Base-by-base conservation (phyloP, 2,797 vertebrate genomes). In the Vultur gryphus region DNA sequence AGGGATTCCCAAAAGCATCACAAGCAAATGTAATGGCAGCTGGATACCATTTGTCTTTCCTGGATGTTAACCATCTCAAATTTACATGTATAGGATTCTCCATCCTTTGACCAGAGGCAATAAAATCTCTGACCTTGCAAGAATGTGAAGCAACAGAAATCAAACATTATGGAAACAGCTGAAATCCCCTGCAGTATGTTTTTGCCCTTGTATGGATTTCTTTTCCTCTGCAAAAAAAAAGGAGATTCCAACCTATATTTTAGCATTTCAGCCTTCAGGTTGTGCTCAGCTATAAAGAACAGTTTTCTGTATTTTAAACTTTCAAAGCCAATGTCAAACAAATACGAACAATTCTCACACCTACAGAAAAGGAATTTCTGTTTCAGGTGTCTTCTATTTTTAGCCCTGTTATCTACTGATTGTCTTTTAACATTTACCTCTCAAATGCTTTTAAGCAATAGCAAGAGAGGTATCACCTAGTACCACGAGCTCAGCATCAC, bases 371-470 rank as follows among this genome's bases (percentile, higher is more conserved):
- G 31, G n/a, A 72, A 62, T 49, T 96, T 96, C 85, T 85, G 61
- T 94, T 96, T 76, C 58, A 79, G 14, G 59, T 70, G 37, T 90
- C 77, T 85, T 80, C 76, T 73, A 29, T 82, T 94, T 96, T 93
- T 79, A 90, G 76, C 31, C 43, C 57, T 37, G 16, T 65, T 86
- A 85, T 25, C 75, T 94, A 54, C 73, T 16, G 24, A 85, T 81
- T 71, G 31, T 25, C 69, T 85, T 81, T 75, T 35, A 83, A 69
- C 61, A 15, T 93, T 70, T 61, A 87, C 51, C 48, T 71, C 78
- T 75, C 51, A 41, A 88, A 65, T 1, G 8, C 35, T 92, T 93
- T 33, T 81, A 92, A 76, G 61, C 79, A 88, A 70, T n/a, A 86
- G 44, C 16, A 43, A 80, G 48, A 66, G 67, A 64, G 39, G 12